Evolutionary conservation across 2,113 vertebrate species (phyloP).

Genomic region (Chinchilla lanigera): DNA sequence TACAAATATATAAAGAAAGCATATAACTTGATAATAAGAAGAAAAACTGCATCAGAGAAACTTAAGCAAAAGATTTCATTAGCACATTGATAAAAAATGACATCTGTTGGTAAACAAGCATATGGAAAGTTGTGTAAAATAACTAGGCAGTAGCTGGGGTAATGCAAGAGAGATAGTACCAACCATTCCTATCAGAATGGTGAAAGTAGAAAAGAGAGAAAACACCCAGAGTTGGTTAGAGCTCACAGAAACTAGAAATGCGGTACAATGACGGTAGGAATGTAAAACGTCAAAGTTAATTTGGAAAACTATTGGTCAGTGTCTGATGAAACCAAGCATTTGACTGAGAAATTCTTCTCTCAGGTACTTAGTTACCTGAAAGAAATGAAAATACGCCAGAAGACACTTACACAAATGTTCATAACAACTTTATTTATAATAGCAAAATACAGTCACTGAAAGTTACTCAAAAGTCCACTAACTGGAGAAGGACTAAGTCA

Average conservation of each 20-base stretch:
- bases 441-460: neutral
- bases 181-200: too few species aligned
- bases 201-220: neutral
- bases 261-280: neutral
- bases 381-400: neutral
- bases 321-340: slow-evolving; percentile 18
- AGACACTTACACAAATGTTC: neutral
- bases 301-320: neutral
- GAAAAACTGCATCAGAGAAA: neutral
- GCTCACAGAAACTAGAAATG: neutral
- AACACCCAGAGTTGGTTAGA: neutral
- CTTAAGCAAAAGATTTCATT: neutral
- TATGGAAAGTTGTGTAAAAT: neutral
- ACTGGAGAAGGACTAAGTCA: neutral
- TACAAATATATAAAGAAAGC: neutral
- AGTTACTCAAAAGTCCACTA: neutral
- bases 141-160: neutral
- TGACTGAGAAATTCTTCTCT: neutral
- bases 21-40: neutral
- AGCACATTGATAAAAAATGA: neutral
- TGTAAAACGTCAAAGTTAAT: neutral
- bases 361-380: neutral
- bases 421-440: neutral
- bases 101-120: neutral
- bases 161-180: neutral